Evolutionary conservation across 1,140 invertebrate genomes (phyloP), one percentile per base, ranked within the genome.

Genomic region (Leptonema lineaticorne): DNA sequence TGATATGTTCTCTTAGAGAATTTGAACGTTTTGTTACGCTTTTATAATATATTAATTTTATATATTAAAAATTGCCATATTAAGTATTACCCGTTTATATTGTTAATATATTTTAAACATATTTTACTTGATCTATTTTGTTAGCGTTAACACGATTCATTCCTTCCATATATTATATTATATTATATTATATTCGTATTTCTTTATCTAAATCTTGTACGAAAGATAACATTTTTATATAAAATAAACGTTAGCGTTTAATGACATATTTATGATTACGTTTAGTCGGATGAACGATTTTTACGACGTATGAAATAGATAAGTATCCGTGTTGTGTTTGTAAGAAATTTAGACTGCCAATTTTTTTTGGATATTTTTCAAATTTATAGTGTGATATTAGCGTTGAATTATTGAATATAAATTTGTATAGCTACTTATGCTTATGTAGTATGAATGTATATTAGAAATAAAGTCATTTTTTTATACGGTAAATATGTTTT

Each of bases 61-160:
- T 41, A 41, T 41, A 41, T 41, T 41, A 41, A 4, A 41, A 41
- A 14, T 41, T 41, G 48, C 24, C 48, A 53, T 53, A 53, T 53
- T 53, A 26, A 53, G 20, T 53, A 22, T 22, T 53, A 53, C 48
- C 22, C 9, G 18, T 53, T 53, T 53, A 53, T 41, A 41, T 41
- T 41, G 37, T 41, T 41, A 41, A 41, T 41, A 41, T 41, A 14
- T n/a, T n/a, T n/a, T n/a, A n/a, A n/a, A n/a, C n/a, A n/a, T n/a
- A n/a, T n/a, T n/a, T n/a, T n/a, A n/a, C n/a, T n/a, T n/a, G n/a
- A n/a, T n/a, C n/a, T n/a, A n/a, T n/a, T n/a, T n/a, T n/a, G n/a
- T n/a, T n/a, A n/a, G n/a, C n/a, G n/a, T n/a, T n/a, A n/a, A n/a
- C n/a, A n/a, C n/a, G n/a, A 5, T 53, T 20, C 50, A 11, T 53